phyloP scores from a whole-genome alignment of 2,888 invertebrate species.

The Endomychus coccineus region DNA sequence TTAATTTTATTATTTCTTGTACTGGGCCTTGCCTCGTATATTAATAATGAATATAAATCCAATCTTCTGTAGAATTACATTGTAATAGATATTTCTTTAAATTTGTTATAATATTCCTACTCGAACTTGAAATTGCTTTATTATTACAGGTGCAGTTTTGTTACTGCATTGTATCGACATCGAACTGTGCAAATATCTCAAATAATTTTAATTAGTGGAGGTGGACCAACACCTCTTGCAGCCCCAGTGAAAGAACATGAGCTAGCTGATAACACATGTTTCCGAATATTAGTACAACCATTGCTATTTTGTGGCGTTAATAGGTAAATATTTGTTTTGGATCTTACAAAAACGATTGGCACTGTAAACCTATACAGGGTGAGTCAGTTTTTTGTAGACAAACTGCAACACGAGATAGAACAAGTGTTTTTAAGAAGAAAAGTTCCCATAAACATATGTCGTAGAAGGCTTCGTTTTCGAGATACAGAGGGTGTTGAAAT shows the following conservation, averaged over 20 bases:
- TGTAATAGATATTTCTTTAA: too few relatives aligned
- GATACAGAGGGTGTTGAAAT: too few relatives aligned
- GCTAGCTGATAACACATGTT: conserved; percentile 45
- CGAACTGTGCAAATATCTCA: conserved; percentile 52
- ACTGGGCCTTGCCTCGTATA: too few relatives aligned
- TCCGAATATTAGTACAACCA: conserved; percentile 49
- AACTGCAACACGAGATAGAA: too few relatives aligned
- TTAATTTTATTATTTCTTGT: too few relatives aligned
- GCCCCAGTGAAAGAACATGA: conserved; percentile 48
- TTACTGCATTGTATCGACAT: conserved; percentile 52
- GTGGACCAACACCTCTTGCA: conserved; percentile 59
- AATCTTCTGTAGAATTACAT: too few relatives aligned
- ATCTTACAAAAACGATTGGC: background rate
- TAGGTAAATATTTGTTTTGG: too few relatives aligned
- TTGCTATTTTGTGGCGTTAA: conserved; percentile 52
- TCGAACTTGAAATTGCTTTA: conserved; percentile 9
- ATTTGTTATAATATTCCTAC: conserved; percentile 3
- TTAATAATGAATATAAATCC: too few relatives aligned
- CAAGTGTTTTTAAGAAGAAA: too few relatives aligned
- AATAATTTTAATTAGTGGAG: conserved; percentile 58
- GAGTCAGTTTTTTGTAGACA: too few relatives aligned
- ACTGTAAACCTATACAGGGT: background rate
- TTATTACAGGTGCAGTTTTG: conserved; percentile 52
- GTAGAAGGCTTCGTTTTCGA: too few relatives aligned
- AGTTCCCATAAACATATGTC: too few relatives aligned